These are phyloP conservation scores for Pseudomyrmex flavicornis DNA, from an alignment of 1,140 invertebrate genomes.

Conservation along the genomic window DNA sequence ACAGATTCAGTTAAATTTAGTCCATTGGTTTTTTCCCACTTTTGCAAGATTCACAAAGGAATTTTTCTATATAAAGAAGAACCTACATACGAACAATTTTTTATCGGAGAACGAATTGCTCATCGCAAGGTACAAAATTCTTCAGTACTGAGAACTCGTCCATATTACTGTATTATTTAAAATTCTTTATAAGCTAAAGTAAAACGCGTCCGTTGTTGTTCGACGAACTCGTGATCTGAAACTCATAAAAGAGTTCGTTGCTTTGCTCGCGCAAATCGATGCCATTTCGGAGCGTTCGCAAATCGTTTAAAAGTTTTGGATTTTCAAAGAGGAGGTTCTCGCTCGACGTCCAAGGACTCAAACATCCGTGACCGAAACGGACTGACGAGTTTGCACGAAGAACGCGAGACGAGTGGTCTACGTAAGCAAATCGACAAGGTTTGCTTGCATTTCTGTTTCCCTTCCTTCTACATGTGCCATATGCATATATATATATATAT, in stretches of 20 bases:
- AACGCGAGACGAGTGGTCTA: slow-evolving; percentile 30
- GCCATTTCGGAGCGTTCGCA: too few species aligned
- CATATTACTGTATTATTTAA: background rate
- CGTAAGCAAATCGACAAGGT: slow-evolving; percentile 32
- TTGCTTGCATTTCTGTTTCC: slow-evolving; percentile 39
- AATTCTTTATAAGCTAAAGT: background rate
- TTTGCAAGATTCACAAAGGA: background rate
- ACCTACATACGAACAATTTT: too few species aligned
- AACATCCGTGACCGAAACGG: slow-evolving; percentile 49
- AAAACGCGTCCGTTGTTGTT: background rate
- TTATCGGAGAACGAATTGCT: too few species aligned
- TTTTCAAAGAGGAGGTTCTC: background rate
- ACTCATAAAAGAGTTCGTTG: too few species aligned
- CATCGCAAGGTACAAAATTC: background rate
- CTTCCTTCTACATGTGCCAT: background rate
- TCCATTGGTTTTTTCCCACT: background rate
- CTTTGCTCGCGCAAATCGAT: too few species aligned
- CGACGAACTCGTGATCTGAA: too few species aligned
- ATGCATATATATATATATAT: too few species aligned
- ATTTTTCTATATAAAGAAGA: background rate
- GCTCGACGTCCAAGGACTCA: slow-evolving; percentile 31
- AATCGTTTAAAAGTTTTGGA: background rate
- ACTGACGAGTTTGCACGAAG: slow-evolving; percentile 24
- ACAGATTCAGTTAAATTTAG: slow-evolving; percentile 8
- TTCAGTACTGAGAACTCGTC: background rate